phyloP scores from a whole-genome alignment of 2,113 vertebrate species.

The Progne subis region DNA sequence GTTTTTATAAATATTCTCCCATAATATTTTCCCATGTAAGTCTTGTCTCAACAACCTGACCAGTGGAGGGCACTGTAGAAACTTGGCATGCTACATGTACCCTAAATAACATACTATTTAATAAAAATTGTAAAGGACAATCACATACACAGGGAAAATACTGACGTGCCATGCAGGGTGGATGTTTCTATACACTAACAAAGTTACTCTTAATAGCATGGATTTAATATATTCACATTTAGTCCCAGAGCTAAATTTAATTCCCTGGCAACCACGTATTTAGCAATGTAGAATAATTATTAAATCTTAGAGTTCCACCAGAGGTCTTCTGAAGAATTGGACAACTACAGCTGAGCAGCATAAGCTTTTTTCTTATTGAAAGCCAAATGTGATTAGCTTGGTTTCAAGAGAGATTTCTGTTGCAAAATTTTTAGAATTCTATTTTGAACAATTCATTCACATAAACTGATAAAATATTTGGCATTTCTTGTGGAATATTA shows the following conservation, averaged over 20 bases:
- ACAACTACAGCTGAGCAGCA: neutral
- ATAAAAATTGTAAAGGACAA: neutral
- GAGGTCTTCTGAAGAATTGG: neutral
- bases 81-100: neutral
- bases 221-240: neutral
- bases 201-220: neutral
- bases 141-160: neutral
- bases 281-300: neutral
- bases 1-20: neutral
- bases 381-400: neutral
- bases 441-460: neutral
- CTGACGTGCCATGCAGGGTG: neutral
- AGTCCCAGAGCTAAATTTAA: neutral
- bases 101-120: neutral
- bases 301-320: neutral
- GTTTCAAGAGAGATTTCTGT: neutral
- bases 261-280: neutral
- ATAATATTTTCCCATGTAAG: neutral
- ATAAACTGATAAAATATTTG: neutral
- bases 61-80: neutral
- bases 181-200: accelerated
- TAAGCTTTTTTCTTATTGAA: neutral
- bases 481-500: neutral
- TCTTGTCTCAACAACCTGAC: neutral
- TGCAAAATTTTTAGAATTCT: neutral